phyloP scores from a whole-genome alignment of 2,888 invertebrate species.

The Drosophila austrosaltans region DNA sequence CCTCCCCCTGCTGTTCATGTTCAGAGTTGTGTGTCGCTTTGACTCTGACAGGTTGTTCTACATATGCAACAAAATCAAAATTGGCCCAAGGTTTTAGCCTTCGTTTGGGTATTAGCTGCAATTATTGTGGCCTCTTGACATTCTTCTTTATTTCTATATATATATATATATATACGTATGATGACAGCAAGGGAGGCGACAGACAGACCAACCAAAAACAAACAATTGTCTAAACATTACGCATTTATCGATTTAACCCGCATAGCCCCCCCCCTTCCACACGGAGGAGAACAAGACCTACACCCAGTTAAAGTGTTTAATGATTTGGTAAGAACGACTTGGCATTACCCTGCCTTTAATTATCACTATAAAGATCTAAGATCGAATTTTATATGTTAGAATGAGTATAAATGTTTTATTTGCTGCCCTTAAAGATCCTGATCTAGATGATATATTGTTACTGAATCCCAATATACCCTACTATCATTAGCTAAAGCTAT shows the following conservation, averaged over 20 bases:
- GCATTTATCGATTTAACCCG: conserved; percentile 62
- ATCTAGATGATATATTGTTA: background rate
- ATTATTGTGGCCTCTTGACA: conserved; percentile 79
- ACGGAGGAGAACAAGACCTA: conserved; percentile 32
- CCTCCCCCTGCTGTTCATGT: background rate
- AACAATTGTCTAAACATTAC: conserved; percentile 44
- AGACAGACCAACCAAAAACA: conserved; percentile 1
- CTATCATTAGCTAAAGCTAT: background rate
- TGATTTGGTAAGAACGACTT: conserved; percentile 46
- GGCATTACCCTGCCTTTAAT: background rate
- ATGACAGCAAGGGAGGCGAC: conserved; percentile 15
- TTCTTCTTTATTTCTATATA: conserved; percentile 63
- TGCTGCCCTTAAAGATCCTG: background rate
- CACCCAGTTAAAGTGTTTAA: conserved; percentile 52
- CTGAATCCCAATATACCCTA: background rate
- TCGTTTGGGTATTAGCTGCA: conserved; percentile 70
- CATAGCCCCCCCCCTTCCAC: background rate
- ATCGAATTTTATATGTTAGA: background rate
- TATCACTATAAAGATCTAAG: too few relatives aligned
- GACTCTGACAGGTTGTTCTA: conserved; percentile 56
- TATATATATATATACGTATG: background rate
- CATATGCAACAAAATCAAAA: conserved; percentile 14
- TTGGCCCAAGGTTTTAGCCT: conserved; percentile 69
- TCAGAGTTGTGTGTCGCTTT: background rate
- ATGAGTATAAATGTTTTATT: too few relatives aligned